Conservation (phyloP, 1,140 invertebrate genomes). For the Cotesia chilonis region DNA sequence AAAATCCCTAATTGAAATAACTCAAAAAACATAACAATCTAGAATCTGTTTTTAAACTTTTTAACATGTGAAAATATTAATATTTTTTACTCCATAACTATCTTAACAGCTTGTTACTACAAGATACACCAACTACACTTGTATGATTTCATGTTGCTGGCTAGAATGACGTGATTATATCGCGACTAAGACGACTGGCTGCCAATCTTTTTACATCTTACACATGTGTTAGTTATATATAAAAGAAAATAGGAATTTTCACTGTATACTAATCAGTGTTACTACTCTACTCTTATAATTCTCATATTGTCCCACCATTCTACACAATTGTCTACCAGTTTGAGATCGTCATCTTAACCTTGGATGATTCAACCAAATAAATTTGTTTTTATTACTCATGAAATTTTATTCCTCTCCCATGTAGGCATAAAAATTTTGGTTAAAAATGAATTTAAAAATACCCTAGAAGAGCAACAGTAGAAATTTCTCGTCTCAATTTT, state of each 20-base stretch:
- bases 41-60: no score
- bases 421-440: not conserved
- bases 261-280: not conserved
- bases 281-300: no score
- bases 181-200: not conserved
- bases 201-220: not conserved
- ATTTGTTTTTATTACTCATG: not conserved
- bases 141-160: conserved; percentile 11
- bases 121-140: not conserved
- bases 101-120: conserved; percentile 13
- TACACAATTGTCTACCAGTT: not conserved
- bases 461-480: no score
- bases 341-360: conserved; percentile 5
- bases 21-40: no score
- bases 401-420: not conserved
- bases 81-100: not conserved
- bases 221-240: not conserved
- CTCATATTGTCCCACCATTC: not conserved
- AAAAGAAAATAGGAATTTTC: not conserved
- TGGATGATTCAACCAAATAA: conserved; percentile 3
- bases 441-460: no score
- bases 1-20: no score
- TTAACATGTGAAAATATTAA: not conserved
- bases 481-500: no score
- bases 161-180: conserved; percentile 11